Evolutionary conservation across 2,888 invertebrate species (phyloP), one percentile per base, ranked within the genome.

Genomic region (Beris morrisii): DNA sequence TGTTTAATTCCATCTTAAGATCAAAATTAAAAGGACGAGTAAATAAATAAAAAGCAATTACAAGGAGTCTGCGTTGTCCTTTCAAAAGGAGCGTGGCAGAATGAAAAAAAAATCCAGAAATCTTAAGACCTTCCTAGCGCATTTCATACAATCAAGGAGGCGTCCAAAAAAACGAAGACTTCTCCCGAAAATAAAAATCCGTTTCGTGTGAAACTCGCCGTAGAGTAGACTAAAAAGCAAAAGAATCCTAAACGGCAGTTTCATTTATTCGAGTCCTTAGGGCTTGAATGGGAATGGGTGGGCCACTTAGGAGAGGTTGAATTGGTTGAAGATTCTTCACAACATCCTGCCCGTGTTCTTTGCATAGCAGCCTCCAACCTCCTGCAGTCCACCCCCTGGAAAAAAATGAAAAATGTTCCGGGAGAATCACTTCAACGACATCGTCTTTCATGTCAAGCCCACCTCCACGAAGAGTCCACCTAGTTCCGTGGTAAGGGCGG

Each of bases 21-120:
- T 59, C 54, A 52, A 68, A 68, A 66, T 68, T 68, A 66, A 68
- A 58, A 68, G 64, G 66, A 59, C 68, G 66, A 64, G 68, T 68
- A 68, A 68, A 68, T 68, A 68, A 68, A 68, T 66, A 66, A 68
- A 68, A 68, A 66, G 64, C 66, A 68, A 68, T 68, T 68, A 68
- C 66, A 68, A 66, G 57, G 56, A 65, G 52, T 63, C 56, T 66
- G 59, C 50, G 48, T 43, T 68, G 68, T 66, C 53, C 66, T 65
- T 68, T 66, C 45, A 46, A 54, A 45, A 30, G 28, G 45, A 54
- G 52, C 55, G 50, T 38, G 38, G 43, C 22, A 43, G 38, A 61
- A 46, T 15, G 15, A 4, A 56, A 38, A 55, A 65, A 63, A 65
- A 65, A 61, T 52, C 61, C 65, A 1, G 22, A 1, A 38, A 3